Evolutionary conservation across 2,113 vertebrate genomes (phyloP), one percentile per base, ranked within the genome.

Genomic region (Sebastes schlegelii): DNA sequence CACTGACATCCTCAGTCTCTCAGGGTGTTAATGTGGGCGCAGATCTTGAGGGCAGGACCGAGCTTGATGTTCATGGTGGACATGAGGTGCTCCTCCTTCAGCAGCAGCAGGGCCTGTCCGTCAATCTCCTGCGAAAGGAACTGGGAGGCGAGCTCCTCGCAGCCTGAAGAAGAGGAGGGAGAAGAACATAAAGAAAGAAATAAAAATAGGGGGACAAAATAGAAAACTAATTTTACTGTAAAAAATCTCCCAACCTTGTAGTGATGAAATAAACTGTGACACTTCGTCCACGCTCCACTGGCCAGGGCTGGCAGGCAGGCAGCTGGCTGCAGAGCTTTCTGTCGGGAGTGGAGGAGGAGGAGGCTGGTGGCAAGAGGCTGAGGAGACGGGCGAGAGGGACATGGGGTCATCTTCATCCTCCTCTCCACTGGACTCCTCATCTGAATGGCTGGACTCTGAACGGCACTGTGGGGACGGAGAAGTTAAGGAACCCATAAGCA

Each of bases 61-160:
- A 99, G 94, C 90, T 99, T 99, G 89, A 99, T 97, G 93, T 99
- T 99, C 97, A 99, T 99, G 87, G 98, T 97, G 92, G 97, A 97
- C 97, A 99, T 99, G 51, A 99, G 97, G 63, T 99, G 98, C 84
- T 99, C 98, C 90, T 99, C 98, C 90, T 97, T 98, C 86, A 99
- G 96, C 85, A 99, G 95, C 83, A 99, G 93, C 88, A 99, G 93
- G 1, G 98, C 98, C 94, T 99, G 98, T 45, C 98, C 98, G 58
- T 99, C 98, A 14, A 99, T 99, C 92, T 99, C 98, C 94, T 99
- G 98, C 5, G 98, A 97, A 60, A 97, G 96, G 91, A 99, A 99
- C 86, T 99, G 97, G 52, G 96, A 95, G 3, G 97, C 97, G 23
- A 99, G 95, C 66, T 99, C 98, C 91, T 99, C 97, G 63, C 98